phyloP scores from a whole-genome alignment of 2,888 invertebrate genomes.

The Agrochola macilenta region DNA sequence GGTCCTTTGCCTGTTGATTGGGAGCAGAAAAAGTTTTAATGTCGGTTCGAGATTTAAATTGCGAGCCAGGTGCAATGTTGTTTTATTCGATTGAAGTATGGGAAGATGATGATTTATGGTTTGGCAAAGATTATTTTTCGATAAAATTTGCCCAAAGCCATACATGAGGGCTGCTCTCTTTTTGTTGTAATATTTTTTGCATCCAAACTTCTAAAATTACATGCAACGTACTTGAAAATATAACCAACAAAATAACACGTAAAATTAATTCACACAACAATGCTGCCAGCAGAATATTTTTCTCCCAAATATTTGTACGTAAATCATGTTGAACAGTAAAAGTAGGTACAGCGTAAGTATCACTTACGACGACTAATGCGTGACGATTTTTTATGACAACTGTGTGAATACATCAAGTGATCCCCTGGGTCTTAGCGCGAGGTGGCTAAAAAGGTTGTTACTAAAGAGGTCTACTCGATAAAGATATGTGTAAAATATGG shows the following conservation, averaged over 20 bases:
- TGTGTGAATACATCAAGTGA: slow-evolving; percentile 74
- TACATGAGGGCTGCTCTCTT: neutral
- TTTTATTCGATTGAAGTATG: slow-evolving; percentile 14
- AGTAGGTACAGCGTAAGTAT: slow-evolving; percentile 66
- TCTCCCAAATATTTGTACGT: slow-evolving; percentile 65
- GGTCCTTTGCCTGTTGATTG: slow-evolving; percentile 59
- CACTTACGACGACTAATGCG: slow-evolving; percentile 75
- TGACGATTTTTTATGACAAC: slow-evolving; percentile 77
- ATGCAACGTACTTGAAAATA: neutral
- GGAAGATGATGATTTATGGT: slow-evolving; percentile 5
- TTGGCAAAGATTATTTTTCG: slow-evolving; percentile 3
- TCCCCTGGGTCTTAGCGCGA: slow-evolving; percentile 60
- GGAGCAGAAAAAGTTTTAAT: slow-evolving; percentile 47
- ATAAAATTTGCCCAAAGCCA: slow-evolving; percentile 2
- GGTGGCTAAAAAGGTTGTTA: slow-evolving; percentile 61
- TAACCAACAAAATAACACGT: neutral
- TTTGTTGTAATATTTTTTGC: neutral
- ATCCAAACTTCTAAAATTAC: neutral
- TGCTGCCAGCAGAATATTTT: slow-evolving; percentile 59
- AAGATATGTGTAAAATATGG: slow-evolving; percentile 62
- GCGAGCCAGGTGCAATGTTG: slow-evolving; percentile 45
- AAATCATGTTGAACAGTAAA: slow-evolving; percentile 59
- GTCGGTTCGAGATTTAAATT: slow-evolving; percentile 40
- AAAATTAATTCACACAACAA: slow-evolving; percentile 38
- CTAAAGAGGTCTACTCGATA: slow-evolving; percentile 61